Evolutionary conservation across 2,113 vertebrate genomes (phyloP).

Genomic region (Festucalex cinctus): DNA sequence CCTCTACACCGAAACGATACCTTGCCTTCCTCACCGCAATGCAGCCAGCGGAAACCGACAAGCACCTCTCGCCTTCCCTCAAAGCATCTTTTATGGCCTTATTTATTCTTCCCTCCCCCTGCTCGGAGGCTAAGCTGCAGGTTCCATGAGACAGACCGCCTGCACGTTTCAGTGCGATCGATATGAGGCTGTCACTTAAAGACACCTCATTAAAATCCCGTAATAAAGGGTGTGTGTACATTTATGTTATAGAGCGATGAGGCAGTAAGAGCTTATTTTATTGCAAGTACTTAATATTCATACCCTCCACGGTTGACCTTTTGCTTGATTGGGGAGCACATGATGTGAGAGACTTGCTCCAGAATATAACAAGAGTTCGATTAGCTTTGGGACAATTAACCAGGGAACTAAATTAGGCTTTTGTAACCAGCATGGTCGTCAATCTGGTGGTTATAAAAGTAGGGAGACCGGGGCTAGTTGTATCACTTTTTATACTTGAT

Average conservation of each 20-base stretch:
- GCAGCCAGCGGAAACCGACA: constrained; percentile 54
- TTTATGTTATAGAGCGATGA: neutral
- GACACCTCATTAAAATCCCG: constrained; percentile 24
- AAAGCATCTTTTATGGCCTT: constrained; percentile 75
- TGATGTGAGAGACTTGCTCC: neutral
- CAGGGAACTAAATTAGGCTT: neutral
- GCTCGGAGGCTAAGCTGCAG: constrained; percentile 39
- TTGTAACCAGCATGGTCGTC: no score
- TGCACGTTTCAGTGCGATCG: constrained; percentile 29
- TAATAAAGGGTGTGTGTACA: neutral
- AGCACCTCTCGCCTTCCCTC: constrained; percentile 58
- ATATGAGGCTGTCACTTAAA: constrained; percentile 17
- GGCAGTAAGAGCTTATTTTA: neutral
- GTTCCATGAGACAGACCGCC: constrained; percentile 45
- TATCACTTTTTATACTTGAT: no score
- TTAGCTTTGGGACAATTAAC: neutral
- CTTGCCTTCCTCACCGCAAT: constrained; percentile 56
- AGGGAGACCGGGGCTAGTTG: no score
- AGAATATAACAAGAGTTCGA: neutral
- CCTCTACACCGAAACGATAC: constrained; percentile 21
- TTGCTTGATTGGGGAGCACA: neutral
- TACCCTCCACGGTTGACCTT: neutral
- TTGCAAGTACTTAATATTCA: neutral
- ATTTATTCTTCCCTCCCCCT: constrained; percentile 57
- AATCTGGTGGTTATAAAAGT: no score